Evolutionary conservation across 2,113 vertebrate species (phyloP), one percentile per base, ranked within the genome.

Genomic region (Myotis lucifugus): DNA sequence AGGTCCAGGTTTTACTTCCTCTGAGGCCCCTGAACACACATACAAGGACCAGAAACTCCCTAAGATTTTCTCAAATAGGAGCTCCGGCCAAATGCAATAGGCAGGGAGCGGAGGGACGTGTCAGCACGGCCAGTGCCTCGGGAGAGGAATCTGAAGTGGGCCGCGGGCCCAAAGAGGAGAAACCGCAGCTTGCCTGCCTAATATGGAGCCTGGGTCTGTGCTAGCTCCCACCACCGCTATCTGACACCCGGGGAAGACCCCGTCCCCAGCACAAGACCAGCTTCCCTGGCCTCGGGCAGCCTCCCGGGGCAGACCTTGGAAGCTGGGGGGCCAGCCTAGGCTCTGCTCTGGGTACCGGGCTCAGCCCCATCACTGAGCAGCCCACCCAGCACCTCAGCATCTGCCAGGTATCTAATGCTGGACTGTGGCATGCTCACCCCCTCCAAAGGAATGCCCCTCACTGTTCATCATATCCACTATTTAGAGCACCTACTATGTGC

Each of bases 1-100:
- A 95, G 76, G 40, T n/a, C 69, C 56, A 74, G 61, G 72, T 77
- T 79, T 89, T 74, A 85, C n/a, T 95, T 96, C 89, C 92, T 92
- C n/a, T 81, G 42, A 92, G 72, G 59, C 2, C 81, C 46, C 40
- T 69, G 89, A 89, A 29, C 40, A 32, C 48, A 74, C 52, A 88
- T 15, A 56, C 29, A 37, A 89, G 54, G 59, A 78, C 37, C 54
- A 85, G 90, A 95, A 95, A 93, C 85, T 93, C 74, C 84, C 83
- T 91, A 84, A 82, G 40, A 93, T 91, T 95, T 93, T 94, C 94
- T 92, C 25, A 93, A 89, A 17, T 54, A 67, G 34, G 17, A 40
- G n/a, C 15, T n/a, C 42, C 59, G 52, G 92, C 83, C 93, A 93
- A 90, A 82, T 40, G 46, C 50, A n/a, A 79, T 32, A 48, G 46